phyloP scores from a whole-genome alignment of 2,113 vertebrate species.

The Scartelaos histophorus region DNA sequence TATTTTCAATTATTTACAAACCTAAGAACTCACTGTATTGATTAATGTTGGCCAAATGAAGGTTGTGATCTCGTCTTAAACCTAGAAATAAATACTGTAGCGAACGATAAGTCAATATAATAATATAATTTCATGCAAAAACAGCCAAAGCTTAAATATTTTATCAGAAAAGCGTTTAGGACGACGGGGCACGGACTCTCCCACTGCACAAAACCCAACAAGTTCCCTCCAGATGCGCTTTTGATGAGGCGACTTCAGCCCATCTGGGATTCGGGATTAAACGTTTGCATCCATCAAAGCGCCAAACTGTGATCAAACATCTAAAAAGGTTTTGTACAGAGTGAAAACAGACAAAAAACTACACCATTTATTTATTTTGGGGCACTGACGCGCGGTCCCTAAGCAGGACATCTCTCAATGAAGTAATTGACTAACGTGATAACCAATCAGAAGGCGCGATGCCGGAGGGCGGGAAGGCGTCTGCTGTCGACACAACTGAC shows the following conservation, averaged over 20 bases:
- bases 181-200: constrained; percentile 9
- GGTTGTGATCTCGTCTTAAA: no score
- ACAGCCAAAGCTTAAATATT: background rate
- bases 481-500: constrained; percentile 48
- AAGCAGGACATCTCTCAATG: constrained; percentile 48
- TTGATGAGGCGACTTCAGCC: constrained; percentile 42
- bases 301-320: constrained; percentile 25
- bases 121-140: background rate
- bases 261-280: constrained; percentile 42
- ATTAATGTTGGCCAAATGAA: no score
- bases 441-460: constrained; percentile 59
- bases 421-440: constrained; percentile 64
- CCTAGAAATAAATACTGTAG: no score
- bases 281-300: constrained; percentile 26
- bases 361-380: constrained; percentile 38
- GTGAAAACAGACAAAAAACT: constrained; percentile 30
- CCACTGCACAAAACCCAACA: constrained; percentile 17
- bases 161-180: background rate
- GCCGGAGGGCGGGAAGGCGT: constrained; percentile 52
- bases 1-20: no score
- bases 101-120: no score
- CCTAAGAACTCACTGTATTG: no score
- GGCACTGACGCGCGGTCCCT: constrained; percentile 20
- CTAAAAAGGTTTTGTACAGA: constrained; percentile 15
- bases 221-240: constrained; percentile 44